phyloP scores from a whole-genome alignment of 2,888 invertebrate genomes.

The Philopedon plagiatum region DNA sequence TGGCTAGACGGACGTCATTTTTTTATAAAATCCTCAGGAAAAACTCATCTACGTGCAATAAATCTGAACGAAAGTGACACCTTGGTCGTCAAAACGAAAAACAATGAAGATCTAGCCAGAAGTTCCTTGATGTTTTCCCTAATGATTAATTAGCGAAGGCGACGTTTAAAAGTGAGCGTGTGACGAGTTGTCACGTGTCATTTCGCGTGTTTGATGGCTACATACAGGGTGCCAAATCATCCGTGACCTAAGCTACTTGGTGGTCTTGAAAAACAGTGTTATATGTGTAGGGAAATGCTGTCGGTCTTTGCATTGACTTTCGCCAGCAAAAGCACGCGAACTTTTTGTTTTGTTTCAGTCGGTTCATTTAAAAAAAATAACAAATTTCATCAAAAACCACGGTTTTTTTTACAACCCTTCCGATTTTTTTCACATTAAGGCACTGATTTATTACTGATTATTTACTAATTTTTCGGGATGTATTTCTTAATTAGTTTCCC shows the following conservation, averaged over 20 bases:
- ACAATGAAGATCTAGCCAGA: conserved; percentile 46
- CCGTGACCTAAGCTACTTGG: conserved; percentile 25
- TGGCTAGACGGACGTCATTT: too few species aligned
- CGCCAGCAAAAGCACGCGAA: too few species aligned
- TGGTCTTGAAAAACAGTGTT: conserved; percentile 25
- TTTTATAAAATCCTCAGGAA: not conserved
- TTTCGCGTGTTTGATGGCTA: conserved; percentile 59
- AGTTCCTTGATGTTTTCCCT: conserved; percentile 54
- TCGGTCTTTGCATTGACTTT: too few species aligned
- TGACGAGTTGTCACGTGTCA: conserved; percentile 64
- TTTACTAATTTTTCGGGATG: too few species aligned
- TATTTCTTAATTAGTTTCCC: too few species aligned
- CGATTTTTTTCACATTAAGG: too few species aligned
- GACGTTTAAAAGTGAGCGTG: conserved; percentile 65
- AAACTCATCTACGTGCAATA: conserved; percentile 43
- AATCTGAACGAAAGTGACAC: conserved; percentile 46
- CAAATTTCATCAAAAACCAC: too few species aligned
- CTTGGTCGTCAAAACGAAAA: conserved; percentile 37
- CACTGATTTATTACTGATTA: too few species aligned
- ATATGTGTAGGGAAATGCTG: too few species aligned
- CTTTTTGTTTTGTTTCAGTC: too few species aligned
- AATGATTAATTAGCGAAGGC: conserved; percentile 66
- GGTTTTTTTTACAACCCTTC: too few species aligned
- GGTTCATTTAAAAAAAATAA: too few species aligned
- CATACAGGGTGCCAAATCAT: conserved; percentile 55